A percentile compares a stretch with the other conserved stretches of the same genome.
Conservation (phyloP, 2,113 vertebrate genomes). For the Urocynchramus pylzowi region DNA sequence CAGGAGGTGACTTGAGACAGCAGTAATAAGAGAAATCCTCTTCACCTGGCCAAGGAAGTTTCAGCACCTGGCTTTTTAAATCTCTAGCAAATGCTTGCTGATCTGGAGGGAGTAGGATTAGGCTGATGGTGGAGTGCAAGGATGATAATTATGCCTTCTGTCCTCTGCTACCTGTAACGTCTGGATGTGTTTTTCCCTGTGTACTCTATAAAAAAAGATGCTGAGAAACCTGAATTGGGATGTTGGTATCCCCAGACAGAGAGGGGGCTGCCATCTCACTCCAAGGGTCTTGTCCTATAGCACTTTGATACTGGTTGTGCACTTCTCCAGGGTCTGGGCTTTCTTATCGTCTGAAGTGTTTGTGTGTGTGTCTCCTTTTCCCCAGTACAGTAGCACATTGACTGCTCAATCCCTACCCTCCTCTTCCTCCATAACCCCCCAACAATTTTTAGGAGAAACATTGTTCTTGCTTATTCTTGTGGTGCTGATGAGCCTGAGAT, state of each 20-base stretch:
- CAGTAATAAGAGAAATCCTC: background rate
- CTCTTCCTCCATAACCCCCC: background rate
- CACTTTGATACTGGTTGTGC: background rate
- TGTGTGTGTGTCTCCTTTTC: background rate
- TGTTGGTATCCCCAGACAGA: background rate
- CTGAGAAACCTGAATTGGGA: background rate
- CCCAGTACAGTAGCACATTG: background rate
- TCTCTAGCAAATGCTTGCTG: background rate
- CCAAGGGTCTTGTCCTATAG: background rate
- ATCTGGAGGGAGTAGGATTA: background rate
- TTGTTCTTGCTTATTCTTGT: background rate
- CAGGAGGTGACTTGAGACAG: background rate
- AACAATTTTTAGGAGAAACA: background rate
- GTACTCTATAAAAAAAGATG: background rate
- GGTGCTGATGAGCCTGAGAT: background rate
- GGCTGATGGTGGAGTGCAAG: background rate
- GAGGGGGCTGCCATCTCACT: background rate
- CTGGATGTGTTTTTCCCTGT: background rate
- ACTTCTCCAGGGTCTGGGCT: background rate
- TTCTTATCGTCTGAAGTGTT: background rate
- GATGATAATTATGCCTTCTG: background rate
- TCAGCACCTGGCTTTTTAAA: background rate
- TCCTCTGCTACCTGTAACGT: accelerated
- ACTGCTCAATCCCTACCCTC: background rate
- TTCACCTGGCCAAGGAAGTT: background rate